Base-by-base conservation (phyloP, 1,140 invertebrate genomes). In the Archivesica marissinica region DNA sequence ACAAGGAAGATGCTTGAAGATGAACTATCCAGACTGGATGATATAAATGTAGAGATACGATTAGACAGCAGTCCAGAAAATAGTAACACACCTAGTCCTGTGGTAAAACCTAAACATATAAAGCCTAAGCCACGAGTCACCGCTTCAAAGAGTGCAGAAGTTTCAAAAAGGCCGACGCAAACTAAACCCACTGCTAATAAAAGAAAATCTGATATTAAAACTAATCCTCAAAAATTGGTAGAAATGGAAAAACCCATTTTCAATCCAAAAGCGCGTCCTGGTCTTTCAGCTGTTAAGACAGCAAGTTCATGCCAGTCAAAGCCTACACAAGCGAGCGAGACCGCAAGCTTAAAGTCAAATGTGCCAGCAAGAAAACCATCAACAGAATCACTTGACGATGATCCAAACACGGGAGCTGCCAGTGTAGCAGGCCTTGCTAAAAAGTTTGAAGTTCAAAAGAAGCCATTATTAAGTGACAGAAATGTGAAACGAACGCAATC, bases 321-420 rank as follows among this genome's bases (percentile, higher is more conserved):
- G 23, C 17, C 28, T 38, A 35, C 23, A 11, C n/a, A 77, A 59
- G 52, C 0, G 7, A 23, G 17, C 47, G 68, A 74, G 0, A 74
- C 41, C 41, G 35, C 39, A 7, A 74, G 30, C 2, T n/a, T 61
- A 13, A 59, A 61, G 44, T 38, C 56, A 39, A 35, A 17, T 11
- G 75, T 61, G 28, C 54, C 56, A 25, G 4, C 56, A 30, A 79
- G 77, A 68, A 85, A 85, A 70, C 35, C 47, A 2, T 85, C 82
- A 9, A 85, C 82, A 52, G 82, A 85, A 30, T 85, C 82, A 20
- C 23, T 85, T 35, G 82, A 85, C 20, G 82, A 85, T 52, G 82
- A 85, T 68, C 41, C 72, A 56, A 38, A 68, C 30, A 6, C 72
- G 33, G 82, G 74, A 13, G 44, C 72, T 23, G 74, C 82, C 56